Evolutionary conservation across 2,113 vertebrate species (phyloP).

Genomic region (Microtus oregoni): DNA sequence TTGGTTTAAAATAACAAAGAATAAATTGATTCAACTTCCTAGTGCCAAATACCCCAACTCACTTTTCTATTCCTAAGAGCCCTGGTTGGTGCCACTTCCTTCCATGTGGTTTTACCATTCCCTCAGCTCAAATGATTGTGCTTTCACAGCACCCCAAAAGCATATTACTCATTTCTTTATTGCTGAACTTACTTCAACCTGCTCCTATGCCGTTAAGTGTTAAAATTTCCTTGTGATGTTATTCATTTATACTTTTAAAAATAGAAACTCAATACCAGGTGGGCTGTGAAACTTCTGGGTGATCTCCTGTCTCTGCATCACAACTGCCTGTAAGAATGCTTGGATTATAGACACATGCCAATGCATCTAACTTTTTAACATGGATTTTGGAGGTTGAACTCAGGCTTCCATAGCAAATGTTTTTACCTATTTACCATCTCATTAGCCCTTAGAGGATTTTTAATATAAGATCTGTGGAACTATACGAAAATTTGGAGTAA

Average conservation of each 20-base stretch:
- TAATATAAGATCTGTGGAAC: neutral
- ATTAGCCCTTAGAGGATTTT: neutral
- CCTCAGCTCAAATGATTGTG: neutral
- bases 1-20: constrained; percentile 53
- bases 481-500: neutral
- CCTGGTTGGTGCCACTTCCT: neutral
- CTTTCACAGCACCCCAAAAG: neutral
- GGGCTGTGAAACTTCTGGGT: neutral
- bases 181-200: constrained; percentile 19
- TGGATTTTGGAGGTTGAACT: neutral
- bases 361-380: neutral
- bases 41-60: neutral
- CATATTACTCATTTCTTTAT: neutral
- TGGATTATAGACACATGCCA: neutral
- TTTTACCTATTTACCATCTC: neutral
- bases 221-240: neutral
- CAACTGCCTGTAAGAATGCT: neutral
- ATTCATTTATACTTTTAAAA: neutral
- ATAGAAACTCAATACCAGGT: neutral
- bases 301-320: neutral
- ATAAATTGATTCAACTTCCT: neutral
- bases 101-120: neutral
- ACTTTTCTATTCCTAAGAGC: neutral
- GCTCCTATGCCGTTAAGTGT: neutral
- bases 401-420: neutral